Percentiles rank a stretch among this genome's conserved stretches.
Conservation (phyloP, 1,140 invertebrate genomes). For the Drosophila triauraria region DNA sequence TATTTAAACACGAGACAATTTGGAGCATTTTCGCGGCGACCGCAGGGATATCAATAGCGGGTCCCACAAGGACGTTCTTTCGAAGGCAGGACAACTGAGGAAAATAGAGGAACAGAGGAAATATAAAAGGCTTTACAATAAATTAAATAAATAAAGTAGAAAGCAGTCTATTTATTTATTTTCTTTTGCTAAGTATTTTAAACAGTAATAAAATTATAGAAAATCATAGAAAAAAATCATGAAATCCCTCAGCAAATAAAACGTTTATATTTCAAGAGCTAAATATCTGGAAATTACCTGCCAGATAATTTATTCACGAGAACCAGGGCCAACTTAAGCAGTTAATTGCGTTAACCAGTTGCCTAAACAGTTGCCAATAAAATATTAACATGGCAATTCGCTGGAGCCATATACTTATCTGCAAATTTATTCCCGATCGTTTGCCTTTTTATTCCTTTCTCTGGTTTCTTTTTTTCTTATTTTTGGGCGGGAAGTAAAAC, state of each 20-base stretch:
- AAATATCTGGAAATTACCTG: neutral
- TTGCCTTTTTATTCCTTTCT: constrained; percentile 30
- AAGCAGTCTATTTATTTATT: neutral
- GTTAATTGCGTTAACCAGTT: constrained; percentile 17
- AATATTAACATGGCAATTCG: constrained; percentile 35
- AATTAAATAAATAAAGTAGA: neutral
- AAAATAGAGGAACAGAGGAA: neutral
- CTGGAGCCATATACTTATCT: constrained; percentile 29
- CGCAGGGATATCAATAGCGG: constrained; percentile 32
- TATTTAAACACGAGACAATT: constrained; percentile 72
- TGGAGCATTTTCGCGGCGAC: constrained; percentile 22
- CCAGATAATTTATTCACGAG: neutral
- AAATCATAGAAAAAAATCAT: too few species aligned
- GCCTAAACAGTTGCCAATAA: constrained; percentile 20
- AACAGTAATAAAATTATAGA: neutral
- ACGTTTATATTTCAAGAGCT: neutral
- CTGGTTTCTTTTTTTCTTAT: too few species aligned
- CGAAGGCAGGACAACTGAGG: neutral
- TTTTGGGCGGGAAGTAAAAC: neutral
- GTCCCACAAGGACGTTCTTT: neutral
- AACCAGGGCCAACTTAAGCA: neutral
- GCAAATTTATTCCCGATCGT: constrained; percentile 63
- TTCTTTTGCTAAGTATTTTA: too few species aligned
- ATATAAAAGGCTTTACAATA: neutral
- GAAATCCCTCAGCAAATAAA: too few species aligned